phyloP scores from a whole-genome alignment of 2,888 invertebrate genomes.

The Morinoia aosen region DNA sequence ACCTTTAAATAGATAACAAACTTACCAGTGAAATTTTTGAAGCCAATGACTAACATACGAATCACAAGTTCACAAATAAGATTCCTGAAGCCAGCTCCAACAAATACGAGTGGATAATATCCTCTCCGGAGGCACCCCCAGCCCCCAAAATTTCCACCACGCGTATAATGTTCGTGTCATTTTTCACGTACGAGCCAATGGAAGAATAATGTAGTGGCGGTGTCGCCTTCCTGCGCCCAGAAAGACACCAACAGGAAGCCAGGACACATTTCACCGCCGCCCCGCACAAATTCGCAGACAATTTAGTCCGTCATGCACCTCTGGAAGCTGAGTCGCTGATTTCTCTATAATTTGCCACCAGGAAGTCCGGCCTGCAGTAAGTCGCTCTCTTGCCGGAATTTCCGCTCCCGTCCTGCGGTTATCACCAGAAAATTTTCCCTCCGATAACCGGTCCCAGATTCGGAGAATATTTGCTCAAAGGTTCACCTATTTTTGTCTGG shows the following conservation, averaged over 20 bases:
- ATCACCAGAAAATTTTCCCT: constrained; percentile 17
- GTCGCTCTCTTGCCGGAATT: constrained; percentile 16
- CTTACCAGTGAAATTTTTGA: too few relatives aligned
- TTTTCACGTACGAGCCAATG: background rate
- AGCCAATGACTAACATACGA: too few relatives aligned
- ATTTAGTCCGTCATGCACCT: background rate
- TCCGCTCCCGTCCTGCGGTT: background rate
- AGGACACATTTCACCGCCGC: background rate
- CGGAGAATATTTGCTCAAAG: background rate
- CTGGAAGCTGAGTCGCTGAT: background rate
- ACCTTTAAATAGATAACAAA: too few relatives aligned
- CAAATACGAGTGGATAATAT: background rate
- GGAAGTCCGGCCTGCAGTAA: constrained; percentile 10
- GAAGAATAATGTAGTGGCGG: background rate
- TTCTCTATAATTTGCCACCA: background rate
- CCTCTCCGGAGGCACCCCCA: background rate
- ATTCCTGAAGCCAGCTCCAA: too few relatives aligned
- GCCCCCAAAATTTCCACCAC: background rate
- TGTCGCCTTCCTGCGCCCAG: background rate
- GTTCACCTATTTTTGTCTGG: background rate
- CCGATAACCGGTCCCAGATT: background rate
- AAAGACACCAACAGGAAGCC: background rate
- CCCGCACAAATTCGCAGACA: background rate
- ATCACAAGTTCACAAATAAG: too few relatives aligned
- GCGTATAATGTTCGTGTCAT: background rate